A percentile compares a stretch with the other conserved stretches of the same genome.
Conservation (phyloP, 2,113 vertebrate genomes). For the Himantopus leucocephalus region DNA sequence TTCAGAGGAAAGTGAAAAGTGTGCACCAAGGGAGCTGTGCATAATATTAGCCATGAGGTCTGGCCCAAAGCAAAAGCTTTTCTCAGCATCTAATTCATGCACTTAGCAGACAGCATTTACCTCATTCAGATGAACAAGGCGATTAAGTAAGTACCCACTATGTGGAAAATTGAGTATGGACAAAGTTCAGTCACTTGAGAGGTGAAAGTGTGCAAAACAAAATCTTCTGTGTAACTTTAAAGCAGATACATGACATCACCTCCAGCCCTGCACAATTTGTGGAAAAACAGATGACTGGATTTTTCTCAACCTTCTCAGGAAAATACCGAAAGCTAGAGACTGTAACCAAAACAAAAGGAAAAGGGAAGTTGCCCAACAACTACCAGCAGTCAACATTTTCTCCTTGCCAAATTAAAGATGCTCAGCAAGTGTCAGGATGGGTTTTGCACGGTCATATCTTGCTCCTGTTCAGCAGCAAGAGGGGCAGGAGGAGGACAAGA, state of each 20-base stretch:
- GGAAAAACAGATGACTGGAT: slow-evolving; percentile 3
- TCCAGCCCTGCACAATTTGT: not conserved
- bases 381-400: not conserved
- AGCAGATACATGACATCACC: not conserved
- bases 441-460: not conserved
- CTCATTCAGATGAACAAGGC: not conserved
- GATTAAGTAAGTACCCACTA: not conserved
- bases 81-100: not conserved
- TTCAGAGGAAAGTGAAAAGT: not conserved
- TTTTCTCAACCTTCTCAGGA: not conserved
- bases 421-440: not conserved
- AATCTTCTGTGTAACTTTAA: not conserved
- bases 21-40: not conserved
- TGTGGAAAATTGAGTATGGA: not conserved
- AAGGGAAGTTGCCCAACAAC: not conserved
- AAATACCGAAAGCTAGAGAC: not conserved
- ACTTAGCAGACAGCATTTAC: not conserved
- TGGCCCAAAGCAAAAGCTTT: not conserved
- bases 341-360: slow-evolving; percentile 37
- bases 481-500: not conserved
- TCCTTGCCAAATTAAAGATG: not conserved
- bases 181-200: not conserved
- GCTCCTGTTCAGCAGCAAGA: not conserved
- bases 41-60: not conserved
- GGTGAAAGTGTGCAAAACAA: not conserved